phyloP scores from a whole-genome alignment of 2,888 invertebrate genomes.

The Mythimna impura region DNA sequence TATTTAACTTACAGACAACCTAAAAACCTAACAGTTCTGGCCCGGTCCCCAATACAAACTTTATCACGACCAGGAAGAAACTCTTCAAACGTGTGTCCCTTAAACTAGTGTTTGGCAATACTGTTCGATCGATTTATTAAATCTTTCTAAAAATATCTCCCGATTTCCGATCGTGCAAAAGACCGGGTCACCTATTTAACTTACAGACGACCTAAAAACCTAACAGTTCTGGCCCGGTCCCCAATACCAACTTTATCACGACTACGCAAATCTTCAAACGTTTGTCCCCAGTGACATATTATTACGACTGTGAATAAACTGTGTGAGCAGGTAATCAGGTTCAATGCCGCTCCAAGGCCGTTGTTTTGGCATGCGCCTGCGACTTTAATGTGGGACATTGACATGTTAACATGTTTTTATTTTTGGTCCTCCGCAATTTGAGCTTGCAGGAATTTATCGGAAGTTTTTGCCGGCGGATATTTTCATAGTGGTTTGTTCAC shows the following conservation, averaged over 20 bases:
- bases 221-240: neutral
- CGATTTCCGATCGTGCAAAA: constrained; percentile 11
- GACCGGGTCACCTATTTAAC: constrained; percentile 35
- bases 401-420: constrained; percentile 62
- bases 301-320: constrained; percentile 47
- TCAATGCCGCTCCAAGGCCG: constrained; percentile 72
- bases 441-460: constrained; percentile 22
- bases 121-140: neutral
- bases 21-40: neutral
- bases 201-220: constrained; percentile 3
- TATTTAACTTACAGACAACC: constrained; percentile 22
- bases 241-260: constrained; percentile 8
- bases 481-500: neutral
- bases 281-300: constrained; percentile 38
- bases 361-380: constrained; percentile 62
- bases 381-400: constrained; percentile 52
- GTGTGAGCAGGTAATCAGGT: constrained; percentile 68
- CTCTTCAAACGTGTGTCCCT: constrained; percentile 2
- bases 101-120: no score
- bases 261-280: constrained; percentile 6
- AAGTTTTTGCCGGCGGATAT: constrained; percentile 1
- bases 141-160: constrained; percentile 7
- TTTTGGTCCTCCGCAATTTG: constrained; percentile 34
- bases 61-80: constrained; percentile 5
- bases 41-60: constrained; percentile 3